Evolutionary conservation across 53 echinoderm and acorn worm genomes (phyloP), one percentile per base, ranked within the genome.

Genomic region (Patiria pectinifera): DNA sequence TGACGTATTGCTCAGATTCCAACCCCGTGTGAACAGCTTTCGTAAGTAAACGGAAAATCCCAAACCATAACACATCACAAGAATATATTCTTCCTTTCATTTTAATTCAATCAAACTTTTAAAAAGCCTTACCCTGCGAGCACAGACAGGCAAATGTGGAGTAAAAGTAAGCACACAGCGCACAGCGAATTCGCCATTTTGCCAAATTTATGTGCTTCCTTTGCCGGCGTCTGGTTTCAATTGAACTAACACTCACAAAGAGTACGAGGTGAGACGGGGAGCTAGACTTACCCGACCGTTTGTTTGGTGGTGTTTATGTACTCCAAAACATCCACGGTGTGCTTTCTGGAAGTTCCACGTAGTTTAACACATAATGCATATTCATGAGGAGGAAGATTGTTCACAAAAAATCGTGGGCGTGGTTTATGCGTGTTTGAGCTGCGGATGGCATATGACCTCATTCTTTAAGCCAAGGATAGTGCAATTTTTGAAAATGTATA

Each of bases 91-190:
- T 22, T 24, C 74, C 44, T 24, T 25, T 66, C 47, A 58, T 71
- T 47, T 91, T 47, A 74, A 75, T 14, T 26, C 35, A 48, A 76
- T 45, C 10, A 78, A 35, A 58, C 8, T 25, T 18, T 12, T 79
- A 14, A 79, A 79, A 24, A 22, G 12, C 13, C 94, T 93, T 96
- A 97, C 97, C 97, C 97, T 83, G 97, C 97, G 46, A 97, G 83
- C 48, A 97, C 97, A 82, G 92, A 69, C 11, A 94, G 69, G 18
- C 91, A 97, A 89, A 97, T 60, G 9, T 97, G 95, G 35, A 97
- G 94, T 15, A 97, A 82, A 88, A 97, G 53, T 69, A 97, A 62
- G 88, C 96, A 96, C 46, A 91, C 71, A 62, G 85, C 80, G 62
- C 94, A 91, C 82, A 93, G 81, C 45, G 94, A 94, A 59, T 92